Base-by-base conservation (phyloP, 2,113 vertebrate genomes). In the Columba livia region DNA sequence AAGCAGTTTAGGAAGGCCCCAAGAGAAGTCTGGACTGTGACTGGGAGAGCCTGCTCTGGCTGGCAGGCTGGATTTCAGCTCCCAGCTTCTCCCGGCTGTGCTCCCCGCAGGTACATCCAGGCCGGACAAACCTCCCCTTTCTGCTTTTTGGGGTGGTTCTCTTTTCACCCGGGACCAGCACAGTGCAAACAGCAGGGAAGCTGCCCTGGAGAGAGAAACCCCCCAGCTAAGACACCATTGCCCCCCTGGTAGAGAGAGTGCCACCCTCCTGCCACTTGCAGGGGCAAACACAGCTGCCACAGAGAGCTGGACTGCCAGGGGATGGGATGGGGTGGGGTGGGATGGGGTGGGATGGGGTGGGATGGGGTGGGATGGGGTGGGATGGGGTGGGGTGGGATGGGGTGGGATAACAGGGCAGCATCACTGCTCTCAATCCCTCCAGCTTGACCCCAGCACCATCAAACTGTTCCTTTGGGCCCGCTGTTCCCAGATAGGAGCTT, bases 1-100 rank as follows among this genome's bases (percentile, higher is more conserved):
- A 51, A 82, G 89, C 74, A 72, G 75, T 92, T 94, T 93, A 94
- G 82, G 69, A 95, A 85, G 64, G 85, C 77, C 77, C 26, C n/a
- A 26, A 11, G 62, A 67, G 73, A 34, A 66, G n/a, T 15, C 0
- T 28, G n/a, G 24, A 25, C 23, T 53, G 20, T 2, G 14, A 29
- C 23, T 44, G 34, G 38, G 74, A 66, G 71, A 50, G 10, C 38
- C 61, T 80, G 38, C 36, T 53, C 36, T 23, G 50, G 54, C 6
- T 40, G 19, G 23, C 3, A 6, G 65, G 26, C 25, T 74, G 62
- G 48, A 28, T 57, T 74, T 64, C 57, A 89, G 29, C 50, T 84
- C 34, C 56, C 1, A 0, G 26, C 20, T 58, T 77, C 19, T 81
- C 54, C 40, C 2, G 0, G 38, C 9, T 0, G 0, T 12, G 6